These are phyloP conservation scores for Cephus cinctus DNA, from an alignment of 1,140 invertebrate species.

Conservation along the genomic window DNA sequence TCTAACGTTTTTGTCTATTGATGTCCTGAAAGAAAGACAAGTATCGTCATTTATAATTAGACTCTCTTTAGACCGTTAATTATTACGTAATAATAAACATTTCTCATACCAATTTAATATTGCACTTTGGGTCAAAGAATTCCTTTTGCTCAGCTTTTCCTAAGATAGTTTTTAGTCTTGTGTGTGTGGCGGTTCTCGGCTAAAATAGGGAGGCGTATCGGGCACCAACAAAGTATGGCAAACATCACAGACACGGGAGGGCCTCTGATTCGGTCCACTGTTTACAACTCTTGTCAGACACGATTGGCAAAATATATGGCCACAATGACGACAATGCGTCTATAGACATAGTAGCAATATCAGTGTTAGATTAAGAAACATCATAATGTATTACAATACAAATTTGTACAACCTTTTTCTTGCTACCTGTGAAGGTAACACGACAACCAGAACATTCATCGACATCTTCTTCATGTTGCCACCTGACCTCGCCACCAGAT, in stretches of 20 bases:
- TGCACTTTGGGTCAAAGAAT: too few species aligned
- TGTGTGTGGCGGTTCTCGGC: constrained; percentile 78
- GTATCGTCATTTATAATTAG: too few species aligned
- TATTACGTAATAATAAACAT: too few species aligned
- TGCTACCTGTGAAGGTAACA: constrained; percentile 64
- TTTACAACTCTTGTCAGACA: constrained; percentile 81
- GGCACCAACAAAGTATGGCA: constrained; percentile 95
- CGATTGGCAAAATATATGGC: constrained; percentile 88
- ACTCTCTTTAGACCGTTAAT: too few species aligned
- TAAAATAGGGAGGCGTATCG: constrained; percentile 93
- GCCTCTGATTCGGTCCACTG: constrained; percentile 82
- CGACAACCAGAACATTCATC: constrained; percentile 85
- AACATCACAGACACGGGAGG: constrained; percentile 91
- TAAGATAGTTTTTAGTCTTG: constrained; percentile 63
- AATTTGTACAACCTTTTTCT: constrained; percentile 65
- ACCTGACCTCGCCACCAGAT: constrained; percentile 89
- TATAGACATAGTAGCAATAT: constrained; percentile 47
- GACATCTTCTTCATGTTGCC: constrained; percentile 97
- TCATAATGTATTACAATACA: constrained; percentile 4
- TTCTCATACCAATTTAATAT: too few species aligned
- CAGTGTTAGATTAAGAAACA: not conserved
- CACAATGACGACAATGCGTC: constrained; percentile 93
- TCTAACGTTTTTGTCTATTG: too few species aligned
- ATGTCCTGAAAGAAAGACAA: too few species aligned
- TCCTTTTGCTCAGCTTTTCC: too few species aligned